Conservation (phyloP, 2,888 invertebrate genomes). For the Julus scanicus region DNA sequence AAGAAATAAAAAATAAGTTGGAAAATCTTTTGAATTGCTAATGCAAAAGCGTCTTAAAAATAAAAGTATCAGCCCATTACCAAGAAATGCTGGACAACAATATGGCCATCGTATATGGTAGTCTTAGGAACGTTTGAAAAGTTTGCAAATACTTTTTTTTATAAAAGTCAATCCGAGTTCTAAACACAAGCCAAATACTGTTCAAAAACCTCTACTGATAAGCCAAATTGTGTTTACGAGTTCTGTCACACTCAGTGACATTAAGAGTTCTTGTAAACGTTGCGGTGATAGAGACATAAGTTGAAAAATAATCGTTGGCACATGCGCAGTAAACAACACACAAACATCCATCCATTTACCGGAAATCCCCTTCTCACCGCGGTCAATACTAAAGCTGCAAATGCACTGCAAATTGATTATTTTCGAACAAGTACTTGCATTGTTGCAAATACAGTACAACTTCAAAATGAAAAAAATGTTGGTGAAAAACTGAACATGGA, state of each 20-base stretch:
- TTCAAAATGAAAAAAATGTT: too few relatives aligned
- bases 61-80: background rate
- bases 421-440: background rate
- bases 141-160: too few relatives aligned
- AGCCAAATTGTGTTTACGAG: background rate
- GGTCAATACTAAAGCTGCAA: background rate
- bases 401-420: background rate
- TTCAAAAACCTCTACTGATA: background rate
- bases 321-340: background rate
- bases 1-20: background rate
- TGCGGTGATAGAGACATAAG: background rate
- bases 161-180: background rate
- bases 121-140: background rate
- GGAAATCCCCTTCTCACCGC: background rate
- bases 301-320: background rate
- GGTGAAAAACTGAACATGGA: too few relatives aligned
- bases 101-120: background rate
- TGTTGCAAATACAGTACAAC: too few relatives aligned
- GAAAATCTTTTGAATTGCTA: constrained; percentile 43
- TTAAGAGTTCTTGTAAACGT: background rate
- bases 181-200: background rate
- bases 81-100: background rate
- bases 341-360: background rate
- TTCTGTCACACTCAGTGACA: background rate
- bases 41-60: constrained; percentile 20